These are phyloP conservation scores for Patella depressa DNA, from an alignment of 2,888 invertebrate species.

Conservation along the genomic window DNA sequence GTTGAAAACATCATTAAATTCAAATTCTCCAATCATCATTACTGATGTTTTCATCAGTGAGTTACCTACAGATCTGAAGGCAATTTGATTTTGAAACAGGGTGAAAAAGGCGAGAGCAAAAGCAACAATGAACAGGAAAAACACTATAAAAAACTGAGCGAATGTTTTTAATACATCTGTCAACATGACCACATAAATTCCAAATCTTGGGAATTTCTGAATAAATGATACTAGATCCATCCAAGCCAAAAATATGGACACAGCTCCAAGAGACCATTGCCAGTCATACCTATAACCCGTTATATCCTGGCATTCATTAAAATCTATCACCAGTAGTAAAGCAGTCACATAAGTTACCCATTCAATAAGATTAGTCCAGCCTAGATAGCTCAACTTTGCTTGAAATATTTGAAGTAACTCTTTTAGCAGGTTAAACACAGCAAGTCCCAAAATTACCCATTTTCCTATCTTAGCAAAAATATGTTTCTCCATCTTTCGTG, in stretches of 20 bases:
- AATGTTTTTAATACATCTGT: conserved; percentile 69
- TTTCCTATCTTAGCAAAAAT: conserved; percentile 59
- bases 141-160: conserved; percentile 68
- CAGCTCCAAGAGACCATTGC: conserved; percentile 74
- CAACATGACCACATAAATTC: conserved; percentile 71
- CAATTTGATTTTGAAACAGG: conserved; percentile 62
- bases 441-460: conserved; percentile 69
- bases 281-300: conserved; percentile 70
- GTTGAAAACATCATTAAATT: conserved; percentile 61
- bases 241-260: conserved; percentile 73
- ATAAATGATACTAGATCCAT: conserved; percentile 69
- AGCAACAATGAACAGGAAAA: conserved; percentile 69
- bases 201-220: conserved; percentile 69
- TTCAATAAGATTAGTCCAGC: conserved; percentile 73
- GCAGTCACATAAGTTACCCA: conserved; percentile 73
- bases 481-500: conserved; percentile 23
- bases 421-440: conserved; percentile 70
- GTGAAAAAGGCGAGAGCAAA: conserved; percentile 68
- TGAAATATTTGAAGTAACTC: conserved; percentile 72
- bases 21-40: conserved; percentile 72
- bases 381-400: conserved; percentile 71
- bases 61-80: conserved; percentile 57
- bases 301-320: conserved; percentile 66
- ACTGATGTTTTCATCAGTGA: conserved; percentile 68
- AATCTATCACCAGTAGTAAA: conserved; percentile 72